Conservation (phyloP, 2,113 vertebrate genomes). For the Hemibagrus wyckioides region DNA sequence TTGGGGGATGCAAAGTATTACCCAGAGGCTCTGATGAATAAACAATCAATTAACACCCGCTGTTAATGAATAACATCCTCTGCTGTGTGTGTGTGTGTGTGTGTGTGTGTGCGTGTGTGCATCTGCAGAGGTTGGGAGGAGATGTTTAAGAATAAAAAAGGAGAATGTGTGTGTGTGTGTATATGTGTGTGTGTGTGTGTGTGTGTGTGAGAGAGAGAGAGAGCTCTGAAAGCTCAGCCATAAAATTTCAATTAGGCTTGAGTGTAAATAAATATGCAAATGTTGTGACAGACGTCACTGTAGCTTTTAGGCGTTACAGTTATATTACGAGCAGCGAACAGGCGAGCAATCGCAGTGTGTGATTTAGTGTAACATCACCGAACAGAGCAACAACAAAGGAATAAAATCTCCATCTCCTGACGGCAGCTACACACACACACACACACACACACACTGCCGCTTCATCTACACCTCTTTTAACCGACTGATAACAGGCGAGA, state of each 20-base stretch:
- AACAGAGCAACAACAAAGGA: constrained; percentile 22
- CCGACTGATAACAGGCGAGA: background rate
- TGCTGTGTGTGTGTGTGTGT: constrained; percentile 27
- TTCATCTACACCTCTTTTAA: constrained; percentile 2
- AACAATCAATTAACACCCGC: constrained; percentile 65
- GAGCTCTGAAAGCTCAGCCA: constrained; percentile 1
- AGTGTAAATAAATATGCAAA: constrained; percentile 50
- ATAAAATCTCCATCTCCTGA: constrained; percentile 31
- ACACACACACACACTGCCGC: background rate
- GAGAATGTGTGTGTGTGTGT: background rate
- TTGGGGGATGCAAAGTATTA: constrained; percentile 34
- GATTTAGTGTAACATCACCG: constrained; percentile 17
- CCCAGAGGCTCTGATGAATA: constrained; percentile 60
- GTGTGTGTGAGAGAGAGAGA: constrained; percentile 9
- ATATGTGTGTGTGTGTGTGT: constrained; percentile 4
- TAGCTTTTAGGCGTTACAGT: constrained; percentile 19
- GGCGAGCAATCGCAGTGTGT: background rate
- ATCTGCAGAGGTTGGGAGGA: background rate
- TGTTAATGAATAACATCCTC: constrained; percentile 65
- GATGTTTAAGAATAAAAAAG: background rate
- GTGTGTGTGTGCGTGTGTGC: constrained; percentile 28
- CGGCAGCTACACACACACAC: background rate
- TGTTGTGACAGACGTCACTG: constrained; percentile 35
- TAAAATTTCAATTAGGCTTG: constrained; percentile 44
- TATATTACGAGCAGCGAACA: constrained; percentile 24